Conservation (phyloP, 2,888 invertebrate species). For the Caenorhabditis angaria region DNA sequence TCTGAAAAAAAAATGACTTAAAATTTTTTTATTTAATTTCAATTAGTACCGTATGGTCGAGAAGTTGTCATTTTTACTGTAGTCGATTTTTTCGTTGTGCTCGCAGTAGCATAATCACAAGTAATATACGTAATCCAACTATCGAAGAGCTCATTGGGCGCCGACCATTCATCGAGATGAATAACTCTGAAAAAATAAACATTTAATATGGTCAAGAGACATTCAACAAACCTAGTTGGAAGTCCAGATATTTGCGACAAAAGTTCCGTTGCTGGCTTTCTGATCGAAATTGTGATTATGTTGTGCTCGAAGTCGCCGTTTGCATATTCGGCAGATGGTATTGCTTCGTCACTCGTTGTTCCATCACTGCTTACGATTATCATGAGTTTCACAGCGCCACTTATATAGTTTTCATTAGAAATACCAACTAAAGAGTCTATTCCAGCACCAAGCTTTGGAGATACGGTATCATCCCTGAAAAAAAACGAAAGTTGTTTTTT, state of each 20-base stretch:
- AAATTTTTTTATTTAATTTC: not conserved
- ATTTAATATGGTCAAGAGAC: not conserved
- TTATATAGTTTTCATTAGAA: constrained; percentile 56
- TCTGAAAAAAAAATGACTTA: constrained; percentile 3
- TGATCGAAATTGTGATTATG: constrained; percentile 58
- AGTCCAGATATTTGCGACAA: constrained; percentile 54
- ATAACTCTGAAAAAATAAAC: constrained; percentile 56
- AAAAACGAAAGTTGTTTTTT: too few species aligned
- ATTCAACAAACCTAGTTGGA: constrained; percentile 43
- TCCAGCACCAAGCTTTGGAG: constrained; percentile 60
- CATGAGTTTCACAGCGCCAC: constrained; percentile 57
- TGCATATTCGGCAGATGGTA: constrained; percentile 57
- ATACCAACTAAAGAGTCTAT: constrained; percentile 59
- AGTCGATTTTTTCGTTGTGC: constrained; percentile 45
- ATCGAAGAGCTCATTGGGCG: constrained; percentile 59
- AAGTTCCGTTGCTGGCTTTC: constrained; percentile 56
- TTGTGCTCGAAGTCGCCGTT: constrained; percentile 55
- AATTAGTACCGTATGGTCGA: constrained; percentile 21
- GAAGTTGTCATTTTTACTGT: constrained; percentile 46
- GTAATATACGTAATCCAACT: constrained; percentile 65
- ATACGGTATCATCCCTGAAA: constrained; percentile 57
- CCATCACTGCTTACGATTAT: constrained; percentile 64
- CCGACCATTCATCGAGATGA: constrained; percentile 66
- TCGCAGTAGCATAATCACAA: constrained; percentile 59
- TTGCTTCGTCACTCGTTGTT: constrained; percentile 59